Percentiles rank a stretch among this genome's conserved stretches.
Evolutionary conservation across 2,888 invertebrate genomes (phyloP).

Genomic region (Tupiocoris notatus): DNA sequence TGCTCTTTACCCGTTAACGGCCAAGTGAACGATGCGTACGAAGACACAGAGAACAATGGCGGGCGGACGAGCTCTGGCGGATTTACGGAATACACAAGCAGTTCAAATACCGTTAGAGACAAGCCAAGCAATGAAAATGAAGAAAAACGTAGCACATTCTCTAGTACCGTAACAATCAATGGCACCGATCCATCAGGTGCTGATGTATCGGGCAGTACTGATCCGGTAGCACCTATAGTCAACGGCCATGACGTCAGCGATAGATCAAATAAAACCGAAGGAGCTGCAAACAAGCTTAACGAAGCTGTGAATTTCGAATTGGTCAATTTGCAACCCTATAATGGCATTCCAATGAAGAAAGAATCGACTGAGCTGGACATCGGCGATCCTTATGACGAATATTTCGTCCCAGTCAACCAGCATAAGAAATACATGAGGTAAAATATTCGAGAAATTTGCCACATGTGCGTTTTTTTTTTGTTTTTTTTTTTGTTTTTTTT

Average conservation of each 20-base stretch:
- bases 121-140: neutral
- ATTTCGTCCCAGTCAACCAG: conserved; percentile 81
- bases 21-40: conserved; percentile 45
- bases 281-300: conserved; percentile 50
- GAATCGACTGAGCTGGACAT: conserved; percentile 64
- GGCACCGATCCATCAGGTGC: neutral
- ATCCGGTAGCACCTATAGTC: conserved; percentile 1
- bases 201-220: neutral
- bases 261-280: neutral
- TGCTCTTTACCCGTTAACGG: conserved; percentile 41
- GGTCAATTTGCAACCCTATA: conserved; percentile 68
- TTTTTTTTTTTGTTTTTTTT: no score
- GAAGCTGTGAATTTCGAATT: conserved; percentile 80
- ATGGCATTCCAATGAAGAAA: conserved; percentile 61
- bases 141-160: neutral
- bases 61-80: conserved; percentile 15
- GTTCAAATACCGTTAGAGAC: neutral
- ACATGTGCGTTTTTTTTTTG: no score
- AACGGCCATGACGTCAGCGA: conserved; percentile 26
- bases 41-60: conserved; percentile 45
- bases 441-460: conserved; percentile 51
- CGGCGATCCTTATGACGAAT: conserved; percentile 75
- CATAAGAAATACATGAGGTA: conserved; percentile 83
- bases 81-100: neutral
- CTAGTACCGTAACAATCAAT: conserved; percentile 7